Percentiles rank a stretch among this genome's conserved stretches.
phyloP scores from a whole-genome alignment of 2,888 invertebrate species.

The Drosophila picticornis region DNA sequence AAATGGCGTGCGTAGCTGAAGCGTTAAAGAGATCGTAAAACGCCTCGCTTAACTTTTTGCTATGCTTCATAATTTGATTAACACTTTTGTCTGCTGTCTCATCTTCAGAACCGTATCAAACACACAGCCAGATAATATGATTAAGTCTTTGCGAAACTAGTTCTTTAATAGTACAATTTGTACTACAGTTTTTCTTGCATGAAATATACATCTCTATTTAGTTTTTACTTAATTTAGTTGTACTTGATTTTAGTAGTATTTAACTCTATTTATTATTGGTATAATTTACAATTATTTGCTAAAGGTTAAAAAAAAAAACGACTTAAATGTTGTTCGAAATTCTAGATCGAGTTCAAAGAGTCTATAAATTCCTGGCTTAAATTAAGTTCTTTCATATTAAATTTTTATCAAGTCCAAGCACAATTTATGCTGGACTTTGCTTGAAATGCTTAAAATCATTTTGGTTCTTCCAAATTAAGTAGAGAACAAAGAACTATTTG shows the following conservation, averaged over 20 bases:
- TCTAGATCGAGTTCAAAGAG: neutral
- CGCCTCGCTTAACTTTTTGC: slow-evolving; percentile 64
- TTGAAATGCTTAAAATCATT: neutral
- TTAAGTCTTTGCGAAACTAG: neutral
- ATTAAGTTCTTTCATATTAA: neutral
- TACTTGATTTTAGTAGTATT: neutral
- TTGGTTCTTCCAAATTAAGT: neutral
- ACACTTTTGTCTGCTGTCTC: slow-evolving; percentile 54
- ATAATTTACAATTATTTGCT: neutral
- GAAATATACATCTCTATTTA: no score
- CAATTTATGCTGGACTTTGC: neutral
- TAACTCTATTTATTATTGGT: neutral
- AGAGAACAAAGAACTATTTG: neutral
- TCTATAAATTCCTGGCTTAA: neutral
- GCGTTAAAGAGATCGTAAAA: slow-evolving; percentile 78
- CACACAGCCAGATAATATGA: neutral
- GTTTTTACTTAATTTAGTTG: no score
- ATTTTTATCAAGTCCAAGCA: neutral
- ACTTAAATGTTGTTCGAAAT: neutral
- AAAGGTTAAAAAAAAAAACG: no score
- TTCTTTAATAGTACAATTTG: neutral
- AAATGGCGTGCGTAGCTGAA: slow-evolving; percentile 81
- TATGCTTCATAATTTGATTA: slow-evolving; percentile 74
- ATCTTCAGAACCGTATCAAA: neutral
- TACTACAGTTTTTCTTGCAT: neutral